Evolutionary conservation across 2,113 vertebrate genomes (phyloP).

Genomic region (Plestiodon gilberti): DNA sequence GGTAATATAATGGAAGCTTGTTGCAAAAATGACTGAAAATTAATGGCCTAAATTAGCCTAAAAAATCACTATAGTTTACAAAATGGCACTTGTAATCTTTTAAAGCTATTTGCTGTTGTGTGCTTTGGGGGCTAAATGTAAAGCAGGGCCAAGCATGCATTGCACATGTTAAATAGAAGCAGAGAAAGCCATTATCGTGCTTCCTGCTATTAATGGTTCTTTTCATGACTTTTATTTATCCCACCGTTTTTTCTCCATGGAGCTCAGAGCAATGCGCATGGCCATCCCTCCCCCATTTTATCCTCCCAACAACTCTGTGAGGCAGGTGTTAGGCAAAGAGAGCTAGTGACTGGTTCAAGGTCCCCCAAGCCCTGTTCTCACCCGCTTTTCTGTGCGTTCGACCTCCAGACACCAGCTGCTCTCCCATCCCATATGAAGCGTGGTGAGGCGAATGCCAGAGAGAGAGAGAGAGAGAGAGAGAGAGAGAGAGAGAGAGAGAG

Average conservation of each 20-base stretch:
- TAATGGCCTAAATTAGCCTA: constrained; percentile 49
- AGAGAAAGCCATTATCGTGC: background rate
- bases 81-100: constrained; percentile 15
- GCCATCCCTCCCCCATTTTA: background rate
- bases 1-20: constrained; percentile 41
- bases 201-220: background rate
- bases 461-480: no score
- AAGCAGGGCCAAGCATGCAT: background rate
- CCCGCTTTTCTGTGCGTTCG: no score
- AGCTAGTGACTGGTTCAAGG: no score
- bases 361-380: no score
- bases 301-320: background rate
- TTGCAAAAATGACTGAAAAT: constrained; percentile 41
- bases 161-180: background rate
- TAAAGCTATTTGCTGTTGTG: constrained; percentile 8
- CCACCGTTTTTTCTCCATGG: background rate
- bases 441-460: no score
- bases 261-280: background rate
- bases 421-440: no score
- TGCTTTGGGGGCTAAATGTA: background rate
- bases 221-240: background rate
- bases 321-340: no score
- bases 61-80: constrained; percentile 20
- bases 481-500: no score
- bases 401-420: no score